phyloP scores from a whole-genome alignment of 37 sponge, comb jelly and placozoan species.

The Beroe ovata region DNA sequence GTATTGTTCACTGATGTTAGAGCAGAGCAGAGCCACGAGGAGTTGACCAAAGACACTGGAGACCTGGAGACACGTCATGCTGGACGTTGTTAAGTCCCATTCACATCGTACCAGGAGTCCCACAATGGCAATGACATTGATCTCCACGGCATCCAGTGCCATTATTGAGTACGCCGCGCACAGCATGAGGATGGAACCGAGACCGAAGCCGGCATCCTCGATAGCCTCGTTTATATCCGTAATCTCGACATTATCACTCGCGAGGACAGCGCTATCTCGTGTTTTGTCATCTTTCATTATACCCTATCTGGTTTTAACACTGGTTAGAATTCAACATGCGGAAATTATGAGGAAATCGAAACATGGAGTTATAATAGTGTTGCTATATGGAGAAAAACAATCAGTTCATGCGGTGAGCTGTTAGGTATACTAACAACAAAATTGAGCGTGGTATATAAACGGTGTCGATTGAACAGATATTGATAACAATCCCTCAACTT shows the following conservation, averaged over 20 bases:
- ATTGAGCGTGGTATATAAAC: too few relatives aligned
- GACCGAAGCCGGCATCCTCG: background rate
- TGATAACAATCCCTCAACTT: too few relatives aligned
- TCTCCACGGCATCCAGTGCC: background rate
- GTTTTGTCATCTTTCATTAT: background rate
- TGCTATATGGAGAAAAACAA: too few relatives aligned
- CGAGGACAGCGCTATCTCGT: background rate
- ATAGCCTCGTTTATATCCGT: conserved; percentile 16
- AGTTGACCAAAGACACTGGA: conserved; percentile 1
- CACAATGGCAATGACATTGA: background rate
- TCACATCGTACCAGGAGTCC: conserved; percentile 14
- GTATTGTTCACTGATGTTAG: background rate
- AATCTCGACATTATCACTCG: background rate
- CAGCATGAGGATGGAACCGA: background rate
- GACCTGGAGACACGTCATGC: conserved; percentile 5
- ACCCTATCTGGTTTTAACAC: too few relatives aligned
- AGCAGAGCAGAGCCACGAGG: background rate
- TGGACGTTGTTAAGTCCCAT: conserved; percentile 6
- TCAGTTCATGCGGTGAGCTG: too few relatives aligned
- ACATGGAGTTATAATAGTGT: too few relatives aligned
- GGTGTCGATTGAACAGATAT: too few relatives aligned
- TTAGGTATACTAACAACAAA: too few relatives aligned
- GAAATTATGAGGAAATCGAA: too few relatives aligned
- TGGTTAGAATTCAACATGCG: too few relatives aligned
- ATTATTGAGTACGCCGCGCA: background rate